Evolutionary conservation across 2,888 invertebrate species (phyloP), one percentile per base, ranked within the genome.

Genomic region (Scaptomyza polygonia): DNA sequence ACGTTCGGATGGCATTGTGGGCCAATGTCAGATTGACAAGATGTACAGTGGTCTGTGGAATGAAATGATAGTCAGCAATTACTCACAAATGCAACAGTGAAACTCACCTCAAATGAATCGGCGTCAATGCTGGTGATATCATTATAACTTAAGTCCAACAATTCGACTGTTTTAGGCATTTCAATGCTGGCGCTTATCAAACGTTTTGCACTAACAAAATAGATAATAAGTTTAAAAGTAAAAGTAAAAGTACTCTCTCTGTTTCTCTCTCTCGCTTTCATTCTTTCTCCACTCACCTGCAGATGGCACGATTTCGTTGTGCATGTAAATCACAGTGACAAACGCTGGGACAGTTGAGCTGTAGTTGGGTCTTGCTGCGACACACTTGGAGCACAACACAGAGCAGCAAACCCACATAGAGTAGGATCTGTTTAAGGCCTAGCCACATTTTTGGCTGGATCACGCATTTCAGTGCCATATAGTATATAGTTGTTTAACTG

Each of bases 141-240:
- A 90, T 95, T 95, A 72, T 93, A 92, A 74, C 93, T 93, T 68
- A 95, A 90, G 89, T 93, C 93, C 68, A 95, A 93, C 44, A 94
- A 91, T 90, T 95, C 93, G 30, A 94, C 94, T 21, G 91, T 91
- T 47, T 91, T 90, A 0, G 95, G 93, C 81, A 95, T 93, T 78
- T 93, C 94, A 62, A 94, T 91, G 77, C 93, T 93, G 3, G 94
- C 91, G 75, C 91, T 92, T 69, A 94, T 92, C 78, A 95, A 92
- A 67, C 93, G 94, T 89, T 93, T 93, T 47, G 93, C 92, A 62
- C 93, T 93, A 40, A 34, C 6, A 16, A 56, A 39, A 43, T 29
- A 16, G 34, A 68, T 14, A 59, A 11, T 49, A 14, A 21, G 21
- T 16, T 40, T 8, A 45, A 45, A 56, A 57, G 66, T 70, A 29